Percentiles rank a stretch among this genome's conserved stretches.
Conservation (phyloP, 2,797 vertebrate species). For the Gymnodraco acuticeps region DNA sequence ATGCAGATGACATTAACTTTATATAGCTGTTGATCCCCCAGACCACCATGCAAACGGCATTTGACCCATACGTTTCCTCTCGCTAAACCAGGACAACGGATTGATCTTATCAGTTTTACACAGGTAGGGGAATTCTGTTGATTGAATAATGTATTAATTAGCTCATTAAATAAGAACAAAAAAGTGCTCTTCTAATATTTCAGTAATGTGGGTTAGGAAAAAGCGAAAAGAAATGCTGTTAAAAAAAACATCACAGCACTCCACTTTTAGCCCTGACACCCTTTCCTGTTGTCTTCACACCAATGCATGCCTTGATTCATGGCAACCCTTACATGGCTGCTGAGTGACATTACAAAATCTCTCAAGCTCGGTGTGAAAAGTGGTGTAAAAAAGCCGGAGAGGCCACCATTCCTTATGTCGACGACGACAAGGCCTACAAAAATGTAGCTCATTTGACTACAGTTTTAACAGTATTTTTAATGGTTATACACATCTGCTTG, state of each 20-base stretch:
- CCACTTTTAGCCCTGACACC: constrained; percentile 13
- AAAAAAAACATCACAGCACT: background rate
- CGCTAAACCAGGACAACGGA: background rate
- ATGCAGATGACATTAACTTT: constrained; percentile 12
- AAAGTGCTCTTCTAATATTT: background rate
- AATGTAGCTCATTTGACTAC: background rate
- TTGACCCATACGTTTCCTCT: background rate
- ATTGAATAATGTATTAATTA: background rate
- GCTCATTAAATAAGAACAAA: background rate
- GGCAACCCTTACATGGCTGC: background rate
- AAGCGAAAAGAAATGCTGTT: no score
- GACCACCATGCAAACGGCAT: background rate
- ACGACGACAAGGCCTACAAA: background rate
- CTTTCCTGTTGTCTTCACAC: constrained; percentile 12
- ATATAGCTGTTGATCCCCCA: background rate
- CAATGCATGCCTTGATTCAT: constrained; percentile 28
- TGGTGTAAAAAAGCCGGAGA: background rate
- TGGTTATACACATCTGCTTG: background rate
- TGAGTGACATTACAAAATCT: constrained; percentile 21
- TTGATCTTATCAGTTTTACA: background rate
- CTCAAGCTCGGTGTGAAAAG: background rate
- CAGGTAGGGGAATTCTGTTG: background rate
- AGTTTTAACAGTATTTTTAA: background rate
- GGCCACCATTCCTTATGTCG: background rate
- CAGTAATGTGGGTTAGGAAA: background rate